Evolutionary conservation across 2,888 invertebrate genomes (phyloP).

Genomic region (Polia nebulosa): DNA sequence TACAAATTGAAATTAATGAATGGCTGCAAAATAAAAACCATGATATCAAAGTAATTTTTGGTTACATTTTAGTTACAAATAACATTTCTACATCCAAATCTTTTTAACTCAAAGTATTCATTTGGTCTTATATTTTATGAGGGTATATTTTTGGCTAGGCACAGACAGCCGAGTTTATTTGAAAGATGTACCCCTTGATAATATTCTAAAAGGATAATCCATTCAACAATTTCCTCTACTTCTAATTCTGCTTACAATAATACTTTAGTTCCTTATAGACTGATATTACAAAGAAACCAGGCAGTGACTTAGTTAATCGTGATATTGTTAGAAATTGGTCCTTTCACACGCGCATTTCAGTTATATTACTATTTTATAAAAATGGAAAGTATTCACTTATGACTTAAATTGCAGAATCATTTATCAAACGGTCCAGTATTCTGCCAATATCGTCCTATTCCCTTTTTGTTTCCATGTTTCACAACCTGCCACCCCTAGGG

Average conservation of each 20-base stretch:
- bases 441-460: too few relatives aligned
- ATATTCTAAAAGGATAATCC: too few relatives aligned
- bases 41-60: not conserved
- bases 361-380: not conserved
- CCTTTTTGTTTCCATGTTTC: too few relatives aligned
- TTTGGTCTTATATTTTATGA: not conserved
- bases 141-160: not conserved
- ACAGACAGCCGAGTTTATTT: too few relatives aligned
- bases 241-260: constrained; percentile 8
- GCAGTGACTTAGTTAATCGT: not conserved
- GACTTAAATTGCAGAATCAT: not conserved
- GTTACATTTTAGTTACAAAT: not conserved
- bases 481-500: too few relatives aligned
- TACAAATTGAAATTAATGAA: constrained; percentile 12
- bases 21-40: not conserved
- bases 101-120: too few relatives aligned
- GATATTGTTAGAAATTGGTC: not conserved
- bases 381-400: constrained; percentile 1
- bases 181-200: not conserved
- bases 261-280: not conserved
- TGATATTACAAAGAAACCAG: not conserved
- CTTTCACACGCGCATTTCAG: not conserved
- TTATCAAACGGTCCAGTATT: not conserved
- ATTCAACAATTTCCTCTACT: too few relatives aligned
- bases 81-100: not conserved